A percentile compares a stretch with the other conserved stretches of the same genome.
phyloP scores from a whole-genome alignment of 2,113 vertebrate genomes.

The Lampris incognitus region DNA sequence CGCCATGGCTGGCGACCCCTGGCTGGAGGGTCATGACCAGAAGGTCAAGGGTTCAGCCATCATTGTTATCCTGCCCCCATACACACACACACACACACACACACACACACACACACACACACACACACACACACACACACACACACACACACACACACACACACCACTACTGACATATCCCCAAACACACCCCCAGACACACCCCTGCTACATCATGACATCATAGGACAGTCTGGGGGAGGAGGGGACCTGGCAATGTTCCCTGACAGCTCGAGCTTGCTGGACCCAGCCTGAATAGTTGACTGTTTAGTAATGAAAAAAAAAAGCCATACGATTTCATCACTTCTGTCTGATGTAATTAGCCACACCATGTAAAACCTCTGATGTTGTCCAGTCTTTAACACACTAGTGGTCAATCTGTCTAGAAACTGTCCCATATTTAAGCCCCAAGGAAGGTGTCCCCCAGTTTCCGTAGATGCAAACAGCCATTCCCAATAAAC shows the following conservation, averaged over 20 bases:
- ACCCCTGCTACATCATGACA: constrained; percentile 61
- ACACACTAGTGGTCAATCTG: too few species aligned
- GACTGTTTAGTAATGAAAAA: constrained; percentile 53
- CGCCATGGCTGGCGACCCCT: constrained; percentile 36
- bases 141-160: constrained; percentile 14
- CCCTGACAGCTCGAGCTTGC: constrained; percentile 54
- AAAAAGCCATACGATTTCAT: constrained; percentile 43
- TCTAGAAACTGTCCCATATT: too few species aligned
- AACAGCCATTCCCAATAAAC: too few species aligned
- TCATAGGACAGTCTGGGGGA: constrained; percentile 57
- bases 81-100: background rate
- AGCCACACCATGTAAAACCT: constrained; percentile 45
- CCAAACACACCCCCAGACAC: constrained; percentile 22
- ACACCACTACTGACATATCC: constrained; percentile 49
- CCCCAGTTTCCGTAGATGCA: too few species aligned
- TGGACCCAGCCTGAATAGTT: constrained; percentile 33
- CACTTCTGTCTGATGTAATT: constrained; percentile 47
- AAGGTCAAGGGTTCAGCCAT: constrained; percentile 74
- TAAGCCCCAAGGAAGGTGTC: too few species aligned
- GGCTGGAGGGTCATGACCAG: constrained; percentile 61
- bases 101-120: constrained; percentile 25
- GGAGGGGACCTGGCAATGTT: constrained; percentile 19
- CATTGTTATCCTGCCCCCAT: constrained; percentile 61
- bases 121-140: background rate
- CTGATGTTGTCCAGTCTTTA: too few species aligned